Conservation (phyloP, 2,797 vertebrate genomes). For the Thunnus albacares region DNA sequence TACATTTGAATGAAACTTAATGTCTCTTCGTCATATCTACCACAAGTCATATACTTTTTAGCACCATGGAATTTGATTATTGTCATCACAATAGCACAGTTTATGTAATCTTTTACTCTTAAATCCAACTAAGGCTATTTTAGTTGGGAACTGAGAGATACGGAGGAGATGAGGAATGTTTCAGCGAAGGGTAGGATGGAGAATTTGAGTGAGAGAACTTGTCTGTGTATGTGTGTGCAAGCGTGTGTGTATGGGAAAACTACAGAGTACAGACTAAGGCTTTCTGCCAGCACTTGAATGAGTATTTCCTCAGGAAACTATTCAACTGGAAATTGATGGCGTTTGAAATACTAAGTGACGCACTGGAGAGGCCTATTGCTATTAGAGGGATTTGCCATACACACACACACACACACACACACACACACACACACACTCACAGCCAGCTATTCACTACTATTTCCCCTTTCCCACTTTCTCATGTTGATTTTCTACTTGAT, state of each 20-base stretch:
- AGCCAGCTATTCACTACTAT: constrained; percentile 17
- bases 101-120: background rate
- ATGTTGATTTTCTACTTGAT: constrained; percentile 47
- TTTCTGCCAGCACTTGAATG: constrained; percentile 64
- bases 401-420: constrained; percentile 26
- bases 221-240: constrained; percentile 1
- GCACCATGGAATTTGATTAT: background rate
- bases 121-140: background rate
- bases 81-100: background rate
- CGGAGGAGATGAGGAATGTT: background rate
- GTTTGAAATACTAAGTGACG: constrained; percentile 75
- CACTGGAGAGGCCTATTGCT: constrained; percentile 59
- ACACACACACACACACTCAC: constrained; percentile 35
- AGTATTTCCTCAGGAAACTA: constrained; percentile 82
- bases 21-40: background rate
- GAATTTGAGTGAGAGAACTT: background rate
- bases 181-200: background rate
- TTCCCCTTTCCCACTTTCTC: constrained; percentile 45
- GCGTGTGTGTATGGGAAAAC: constrained; percentile 49
- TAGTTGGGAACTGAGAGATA: background rate
- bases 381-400: constrained; percentile 59
- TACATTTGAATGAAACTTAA: background rate
- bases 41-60: background rate
- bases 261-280: constrained; percentile 48
- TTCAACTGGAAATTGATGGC: constrained; percentile 78